A percentile compares a stretch with the other conserved stretches of the same genome.
phyloP scores from a whole-genome alignment of 1,140 invertebrate genomes.

The Limonius californicus region DNA sequence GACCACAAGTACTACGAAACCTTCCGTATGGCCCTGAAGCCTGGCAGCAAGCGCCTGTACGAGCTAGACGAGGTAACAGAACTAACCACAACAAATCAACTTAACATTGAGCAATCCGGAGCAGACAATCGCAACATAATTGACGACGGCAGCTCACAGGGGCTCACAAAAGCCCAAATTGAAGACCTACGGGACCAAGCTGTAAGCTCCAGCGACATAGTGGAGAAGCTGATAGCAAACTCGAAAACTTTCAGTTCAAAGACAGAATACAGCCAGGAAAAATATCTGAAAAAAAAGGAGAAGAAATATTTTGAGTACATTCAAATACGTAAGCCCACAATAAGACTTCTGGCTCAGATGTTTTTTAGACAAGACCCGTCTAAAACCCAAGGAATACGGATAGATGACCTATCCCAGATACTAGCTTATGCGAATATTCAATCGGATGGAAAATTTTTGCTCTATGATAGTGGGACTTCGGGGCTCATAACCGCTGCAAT shows the following conservation, averaged over 20 bases:
- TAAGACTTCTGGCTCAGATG: constrained; percentile 72
- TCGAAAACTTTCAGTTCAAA: constrained; percentile 82
- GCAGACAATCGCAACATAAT: constrained; percentile 81
- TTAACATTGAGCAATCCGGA: constrained; percentile 57
- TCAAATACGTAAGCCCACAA: constrained; percentile 68
- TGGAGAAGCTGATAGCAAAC: constrained; percentile 82
- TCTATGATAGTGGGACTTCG: constrained; percentile 84
- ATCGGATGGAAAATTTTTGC: constrained; percentile 63
- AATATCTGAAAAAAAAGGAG: constrained; percentile 92
- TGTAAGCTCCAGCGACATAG: constrained; percentile 74
- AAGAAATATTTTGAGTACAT: constrained; percentile 83
- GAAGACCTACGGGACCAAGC: constrained; percentile 69
- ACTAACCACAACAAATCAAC: constrained; percentile 47
- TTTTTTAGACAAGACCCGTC: constrained; percentile 70
- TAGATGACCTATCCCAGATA: constrained; percentile 85
- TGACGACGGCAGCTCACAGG: constrained; percentile 83
- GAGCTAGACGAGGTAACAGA: constrained; percentile 55
- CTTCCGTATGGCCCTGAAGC: constrained; percentile 71
- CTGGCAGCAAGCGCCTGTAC: constrained; percentile 56
- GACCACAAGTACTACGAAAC: constrained; percentile 72
- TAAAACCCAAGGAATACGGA: constrained; percentile 75
- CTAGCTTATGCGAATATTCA: constrained; percentile 76
- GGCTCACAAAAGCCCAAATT: constrained; percentile 79
- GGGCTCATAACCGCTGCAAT: constrained; percentile 81
- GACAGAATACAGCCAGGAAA: constrained; percentile 90